Base-by-base conservation (phyloP, 2,797 vertebrate genomes). In the Falco cherrug region DNA sequence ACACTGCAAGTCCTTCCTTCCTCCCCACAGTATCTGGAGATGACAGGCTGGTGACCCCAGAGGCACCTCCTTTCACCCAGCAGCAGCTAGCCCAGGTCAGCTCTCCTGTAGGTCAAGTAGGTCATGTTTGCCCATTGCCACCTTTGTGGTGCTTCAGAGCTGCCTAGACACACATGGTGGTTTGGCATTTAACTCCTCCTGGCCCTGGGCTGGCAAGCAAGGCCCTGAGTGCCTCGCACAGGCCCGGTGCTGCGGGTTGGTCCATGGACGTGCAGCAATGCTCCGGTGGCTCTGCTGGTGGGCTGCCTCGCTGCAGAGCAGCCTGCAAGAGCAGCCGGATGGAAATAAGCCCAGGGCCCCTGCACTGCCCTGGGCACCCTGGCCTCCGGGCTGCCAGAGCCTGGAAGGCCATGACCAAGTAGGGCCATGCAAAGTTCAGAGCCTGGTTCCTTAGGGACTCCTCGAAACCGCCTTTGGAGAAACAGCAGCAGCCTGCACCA, bases 201-300 rank as follows among this genome's bases (percentile, higher is more conserved):
- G 43, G 45, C 53, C 9, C 19, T 8, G 10, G 61, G 50, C 78
- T 59, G 64, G 28, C 68, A 29, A 50, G 20, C 48, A 54, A 26
- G 53, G 45, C 13, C 15, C 35, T 0, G 4, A 7, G 35, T 33
- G 33, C 54, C 41, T 73, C 54, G 10, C 51, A 5, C 13, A 2
- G 48, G 51, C 47, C 16, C 2, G 4, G 68, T 35, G 35, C 57
- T 16, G 48, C 12, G 54, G 53, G 7, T 16, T 39, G 17, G 50
- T 7, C 39, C 37, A 1, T 1, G 37, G 80, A 3, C 73, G 6
- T 25, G 11, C 1, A 3, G 35, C 1, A 4, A 47, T 16, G n/a
- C 26, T 41, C 1, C 37, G 6, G 5, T 4, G 65, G 60, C n/a
- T 43, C 7, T 26, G 25, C 73, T 78, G 73, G n/a, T 67, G 8